Base-by-base conservation (phyloP, 1,140 invertebrate genomes). In the Phenacoccus solenopsis region DNA sequence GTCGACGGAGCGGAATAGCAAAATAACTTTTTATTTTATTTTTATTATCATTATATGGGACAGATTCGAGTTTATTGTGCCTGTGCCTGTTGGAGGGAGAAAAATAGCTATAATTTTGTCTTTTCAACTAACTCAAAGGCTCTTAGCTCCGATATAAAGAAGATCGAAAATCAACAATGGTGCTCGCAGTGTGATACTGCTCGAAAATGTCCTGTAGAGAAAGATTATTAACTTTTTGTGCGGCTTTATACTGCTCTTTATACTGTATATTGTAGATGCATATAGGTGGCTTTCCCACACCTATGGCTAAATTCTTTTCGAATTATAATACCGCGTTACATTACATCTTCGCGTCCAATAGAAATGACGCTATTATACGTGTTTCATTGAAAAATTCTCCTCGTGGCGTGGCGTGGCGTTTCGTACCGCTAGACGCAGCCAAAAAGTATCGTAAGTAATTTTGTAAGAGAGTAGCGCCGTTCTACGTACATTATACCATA, bases 301-400 rank as follows among this genome's bases (percentile, higher is more conserved):
- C 59, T 24, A 64, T 64, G 22, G 59, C 59, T 64, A 64, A 64
- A 64, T 64, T 64, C 59, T 64, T 64, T 64, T 64, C 59, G 22
- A 64, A 64, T 64, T 64, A 64, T 25, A 25, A 25, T 27, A 24
- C 59, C 9, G 59, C 25, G 59, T 27, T 64, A 25, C 25, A 64
- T 64, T 64, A 16, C 38, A 49, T 49, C 20, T n/a, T 32, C 5
- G 5, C 5, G 5, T 32, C 5, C 5, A n/a, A 16, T 49, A 2
- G 38, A 16, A 49, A 16, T 49, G 38, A 49, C 20, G 38, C 38
- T n/a, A n/a, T n/a, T n/a, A n/a, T n/a, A n/a, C n/a, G n/a, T n/a
- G 38, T 49, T 49, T 49, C 38, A n/a, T 49, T 49, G 3, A n/a
- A n/a, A n/a, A n/a, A n/a, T n/a, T n/a, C n/a, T n/a, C n/a, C n/a